phyloP scores from a whole-genome alignment of 1,140 invertebrate species.

The Panagrolaimus sp. region DNA sequence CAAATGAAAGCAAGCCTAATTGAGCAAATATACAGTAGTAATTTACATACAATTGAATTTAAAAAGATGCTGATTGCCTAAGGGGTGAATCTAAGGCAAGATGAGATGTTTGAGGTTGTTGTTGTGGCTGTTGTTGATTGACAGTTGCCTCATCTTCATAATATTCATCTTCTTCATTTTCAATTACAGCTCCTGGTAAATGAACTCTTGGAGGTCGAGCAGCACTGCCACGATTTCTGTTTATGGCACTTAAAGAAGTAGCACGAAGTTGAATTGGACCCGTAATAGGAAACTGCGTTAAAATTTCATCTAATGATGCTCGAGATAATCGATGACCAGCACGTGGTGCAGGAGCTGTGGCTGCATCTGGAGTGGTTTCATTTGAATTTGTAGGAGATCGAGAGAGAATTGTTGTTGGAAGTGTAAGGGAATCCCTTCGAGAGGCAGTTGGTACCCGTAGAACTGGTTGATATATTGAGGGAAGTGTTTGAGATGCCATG shows the following conservation, averaged over 20 bases:
- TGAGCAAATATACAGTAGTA: too few relatives aligned
- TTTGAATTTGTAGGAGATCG: too few relatives aligned
- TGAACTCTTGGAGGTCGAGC: background rate
- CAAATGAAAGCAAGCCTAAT: too few relatives aligned
- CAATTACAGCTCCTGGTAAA: background rate
- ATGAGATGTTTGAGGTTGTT: too few relatives aligned
- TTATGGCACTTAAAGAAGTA: background rate
- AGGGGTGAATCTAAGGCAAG: too few relatives aligned
- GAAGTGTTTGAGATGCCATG: background rate
- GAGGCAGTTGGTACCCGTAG: background rate
- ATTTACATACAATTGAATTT: too few relatives aligned
- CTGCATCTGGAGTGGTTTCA: background rate
- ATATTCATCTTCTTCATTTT: constrained; percentile 4
- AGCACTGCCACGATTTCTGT: background rate
- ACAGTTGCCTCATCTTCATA: background rate
- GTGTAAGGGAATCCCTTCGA: background rate
- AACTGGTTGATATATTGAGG: background rate
- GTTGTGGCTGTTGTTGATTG: too few relatives aligned
- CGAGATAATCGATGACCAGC: background rate
- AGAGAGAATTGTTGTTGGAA: background rate
- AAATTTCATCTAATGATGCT: background rate
- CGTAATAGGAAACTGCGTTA: background rate
- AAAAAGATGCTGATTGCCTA: too few relatives aligned
- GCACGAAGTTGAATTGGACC: background rate
- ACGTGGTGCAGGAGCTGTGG: background rate